These are phyloP conservation scores for Onychostoma macrolepis DNA, from an alignment of 2,113 vertebrate species.

Conservation along the genomic window DNA sequence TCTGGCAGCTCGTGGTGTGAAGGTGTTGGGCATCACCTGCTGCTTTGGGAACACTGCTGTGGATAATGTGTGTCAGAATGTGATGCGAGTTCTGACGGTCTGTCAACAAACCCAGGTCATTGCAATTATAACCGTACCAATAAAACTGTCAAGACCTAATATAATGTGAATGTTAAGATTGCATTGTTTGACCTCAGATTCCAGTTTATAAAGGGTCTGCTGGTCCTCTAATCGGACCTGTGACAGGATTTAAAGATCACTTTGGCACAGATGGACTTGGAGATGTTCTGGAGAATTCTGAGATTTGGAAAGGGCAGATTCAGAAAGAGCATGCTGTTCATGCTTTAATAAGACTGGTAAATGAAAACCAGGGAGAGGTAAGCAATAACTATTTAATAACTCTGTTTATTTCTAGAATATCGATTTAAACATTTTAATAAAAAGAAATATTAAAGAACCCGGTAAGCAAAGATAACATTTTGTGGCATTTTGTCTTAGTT, in stretches of 20 bases:
- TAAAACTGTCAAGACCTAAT: neutral
- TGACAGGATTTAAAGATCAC: constrained; percentile 53
- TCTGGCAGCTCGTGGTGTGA: constrained; percentile 66
- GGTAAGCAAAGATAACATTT: too few species aligned
- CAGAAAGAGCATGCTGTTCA: constrained; percentile 72
- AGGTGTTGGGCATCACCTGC: constrained; percentile 75
- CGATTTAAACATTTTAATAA: neutral
- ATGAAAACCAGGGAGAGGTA: constrained; percentile 74
- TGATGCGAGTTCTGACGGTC: constrained; percentile 72
- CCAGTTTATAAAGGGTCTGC: constrained; percentile 75
- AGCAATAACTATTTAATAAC: constrained; percentile 6
- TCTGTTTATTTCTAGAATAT: neutral
- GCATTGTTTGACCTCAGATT: constrained; percentile 63
- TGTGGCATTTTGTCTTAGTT: too few species aligned
- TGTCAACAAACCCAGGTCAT: constrained; percentile 70
- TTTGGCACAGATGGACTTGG: constrained; percentile 79
- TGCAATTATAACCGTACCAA: neutral
- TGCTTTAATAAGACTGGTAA: constrained; percentile 74
- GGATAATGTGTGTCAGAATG: constrained; percentile 77
- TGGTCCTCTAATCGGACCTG: constrained; percentile 63
- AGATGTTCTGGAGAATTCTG: constrained; percentile 68
- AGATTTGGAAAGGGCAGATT: constrained; percentile 69
- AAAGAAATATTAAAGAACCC: neutral
- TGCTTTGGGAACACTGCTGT: constrained; percentile 75
- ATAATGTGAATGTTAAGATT: neutral